Conservation (phyloP, 1,140 invertebrate species). For the Brachionus asplanchnoidis region DNA sequence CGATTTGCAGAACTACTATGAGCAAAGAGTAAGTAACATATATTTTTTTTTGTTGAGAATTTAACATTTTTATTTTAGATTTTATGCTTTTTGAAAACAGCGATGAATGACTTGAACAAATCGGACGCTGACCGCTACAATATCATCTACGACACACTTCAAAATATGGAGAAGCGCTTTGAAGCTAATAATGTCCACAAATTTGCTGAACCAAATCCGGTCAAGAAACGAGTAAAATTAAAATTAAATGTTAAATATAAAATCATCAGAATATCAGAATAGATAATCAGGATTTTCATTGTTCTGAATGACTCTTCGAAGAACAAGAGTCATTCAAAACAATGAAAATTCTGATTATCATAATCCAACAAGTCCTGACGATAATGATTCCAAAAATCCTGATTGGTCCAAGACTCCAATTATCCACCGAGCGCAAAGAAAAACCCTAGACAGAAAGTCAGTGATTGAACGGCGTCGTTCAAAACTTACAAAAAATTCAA, state of each 20-base stretch:
- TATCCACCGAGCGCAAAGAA: neutral
- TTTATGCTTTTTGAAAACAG: constrained; percentile 6
- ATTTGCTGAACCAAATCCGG: neutral
- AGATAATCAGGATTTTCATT: too few species aligned
- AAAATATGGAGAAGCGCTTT: constrained; percentile 14
- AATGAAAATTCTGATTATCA: too few species aligned
- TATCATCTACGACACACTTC: neutral
- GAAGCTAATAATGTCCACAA: neutral
- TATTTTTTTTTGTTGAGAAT: neutral
- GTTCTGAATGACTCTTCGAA: too few species aligned
- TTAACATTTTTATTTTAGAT: neutral
- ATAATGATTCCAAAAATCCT: neutral
- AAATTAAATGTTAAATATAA: neutral
- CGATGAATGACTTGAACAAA: neutral
- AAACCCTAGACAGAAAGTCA: neutral
- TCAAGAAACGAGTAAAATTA: constrained; percentile 8
- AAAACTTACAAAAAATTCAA: neutral
- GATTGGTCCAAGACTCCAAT: constrained; percentile 32
- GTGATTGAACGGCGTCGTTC: neutral
- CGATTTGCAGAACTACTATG: constrained; percentile 23
- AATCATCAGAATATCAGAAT: too few species aligned
- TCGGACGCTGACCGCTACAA: neutral
- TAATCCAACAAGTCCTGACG: too few species aligned
- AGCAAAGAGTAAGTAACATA: neutral
- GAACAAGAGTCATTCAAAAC: too few species aligned